Evolutionary conservation across 1,140 invertebrate genomes (phyloP), one percentile per base, ranked within the genome.

Genomic region (Chrysoperla carnea): DNA sequence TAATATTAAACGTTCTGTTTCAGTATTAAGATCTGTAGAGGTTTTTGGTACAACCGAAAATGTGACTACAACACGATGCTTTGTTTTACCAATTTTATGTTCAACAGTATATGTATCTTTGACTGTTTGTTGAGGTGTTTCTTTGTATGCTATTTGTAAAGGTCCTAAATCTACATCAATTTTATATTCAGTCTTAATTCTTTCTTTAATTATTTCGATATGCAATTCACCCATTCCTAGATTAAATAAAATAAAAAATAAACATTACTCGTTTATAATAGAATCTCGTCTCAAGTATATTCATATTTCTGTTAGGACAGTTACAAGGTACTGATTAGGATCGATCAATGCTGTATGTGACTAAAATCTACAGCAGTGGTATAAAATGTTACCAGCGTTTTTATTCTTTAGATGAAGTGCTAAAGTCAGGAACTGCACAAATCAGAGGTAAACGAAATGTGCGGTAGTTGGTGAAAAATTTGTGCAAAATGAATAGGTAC

Each of bases 141-240:
- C 92, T 48, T 78, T 78, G 53, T 96, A 97, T 5, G 92, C 81
- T 41, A 99, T 91, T 67, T 93, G 88, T n/a, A 97, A 59, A 0
- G 83, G 76, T 1, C 95, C 94, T n/a, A 98, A 59, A 49, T 93
- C 84, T 2, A 77, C 89, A 31, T 98, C 84, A 40, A 98, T 76
- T 59, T 87, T 88, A 61, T 89, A 97, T 51, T 99, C 92, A 40
- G 72, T 76, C 39, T 70, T 60, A 17, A 96, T 78, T 41, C 90
- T 67, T 50, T 93, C 84, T 52, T 84, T 84, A 29, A 98, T 84
- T 37, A 98, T 84, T 52, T 98, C 92, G 43, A 99, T 67, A 62
- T 99, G 94, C 5, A 99, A 66, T 64, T 99, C 92, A 6, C 95
- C 95, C 93, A 98, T 98, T 12, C 87, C 81, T 72, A 45, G 36